phyloP scores from a whole-genome alignment of 2,888 invertebrate species.

The Cataglyphis livida region DNA sequence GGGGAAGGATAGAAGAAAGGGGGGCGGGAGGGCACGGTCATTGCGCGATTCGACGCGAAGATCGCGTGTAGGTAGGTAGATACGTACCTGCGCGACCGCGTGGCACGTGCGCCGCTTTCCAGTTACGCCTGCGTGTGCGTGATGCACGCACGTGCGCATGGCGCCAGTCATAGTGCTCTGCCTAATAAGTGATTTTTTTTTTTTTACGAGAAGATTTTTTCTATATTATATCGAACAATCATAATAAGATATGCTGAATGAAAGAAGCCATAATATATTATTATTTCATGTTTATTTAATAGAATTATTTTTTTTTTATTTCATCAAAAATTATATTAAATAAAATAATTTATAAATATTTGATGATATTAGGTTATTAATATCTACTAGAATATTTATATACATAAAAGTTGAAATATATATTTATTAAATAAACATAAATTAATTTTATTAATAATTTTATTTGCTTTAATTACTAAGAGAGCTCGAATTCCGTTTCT shows the following conservation, averaged over 20 bases:
- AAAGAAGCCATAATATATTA: too few relatives aligned
- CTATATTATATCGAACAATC: background rate
- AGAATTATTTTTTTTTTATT: conserved; percentile 89
- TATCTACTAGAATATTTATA: background rate
- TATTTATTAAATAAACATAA: background rate
- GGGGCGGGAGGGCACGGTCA: conserved; percentile 48
- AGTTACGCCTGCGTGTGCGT: conserved; percentile 60
- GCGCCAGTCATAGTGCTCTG: background rate
- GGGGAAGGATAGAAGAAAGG: background rate
- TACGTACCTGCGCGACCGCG: conserved; percentile 61
- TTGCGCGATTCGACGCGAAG: conserved; percentile 58
- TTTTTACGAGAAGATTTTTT: background rate
- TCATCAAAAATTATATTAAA: conserved; percentile 85
- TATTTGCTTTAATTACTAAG: too few relatives aligned
- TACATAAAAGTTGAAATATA: background rate
- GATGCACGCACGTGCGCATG: conserved; percentile 52
- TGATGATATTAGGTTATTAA: background rate
- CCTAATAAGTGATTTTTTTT: conserved; percentile 3
- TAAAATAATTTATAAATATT: conserved; percentile 87
- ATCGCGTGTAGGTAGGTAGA: conserved; percentile 45
- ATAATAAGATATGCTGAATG: background rate
- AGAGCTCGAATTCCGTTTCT: too few relatives aligned
- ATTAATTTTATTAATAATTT: background rate
- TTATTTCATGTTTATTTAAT: conserved; percentile 86
- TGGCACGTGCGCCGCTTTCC: conserved; percentile 65